Percentiles rank a stretch among this genome's conserved stretches.
phyloP scores from a whole-genome alignment of 1,140 invertebrate genomes.

The Cepaea nemoralis region DNA sequence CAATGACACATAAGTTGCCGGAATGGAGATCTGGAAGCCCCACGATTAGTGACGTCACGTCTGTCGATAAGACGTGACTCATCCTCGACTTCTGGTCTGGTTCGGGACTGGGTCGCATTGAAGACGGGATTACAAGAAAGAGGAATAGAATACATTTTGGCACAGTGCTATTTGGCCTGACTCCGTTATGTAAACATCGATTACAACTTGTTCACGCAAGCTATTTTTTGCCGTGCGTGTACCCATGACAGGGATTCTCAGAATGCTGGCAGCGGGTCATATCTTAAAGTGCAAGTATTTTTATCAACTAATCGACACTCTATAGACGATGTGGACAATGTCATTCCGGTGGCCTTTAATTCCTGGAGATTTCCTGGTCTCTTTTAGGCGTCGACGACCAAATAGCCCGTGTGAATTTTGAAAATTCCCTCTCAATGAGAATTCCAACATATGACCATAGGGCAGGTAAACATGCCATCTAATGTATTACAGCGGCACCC shows the following conservation, averaged over 20 bases:
- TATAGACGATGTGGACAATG: too few species aligned
- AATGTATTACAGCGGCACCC: too few species aligned
- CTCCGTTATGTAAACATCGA: not conserved
- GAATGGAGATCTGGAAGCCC: not conserved
- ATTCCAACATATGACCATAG: too few species aligned
- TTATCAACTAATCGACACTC: too few species aligned
- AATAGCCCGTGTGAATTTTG: too few species aligned
- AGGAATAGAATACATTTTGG: not conserved
- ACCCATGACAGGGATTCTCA: not conserved
- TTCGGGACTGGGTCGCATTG: not conserved
- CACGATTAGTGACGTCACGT: not conserved
- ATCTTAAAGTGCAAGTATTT: too few species aligned
- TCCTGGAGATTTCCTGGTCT: too few species aligned
- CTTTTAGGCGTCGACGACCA: too few species aligned
- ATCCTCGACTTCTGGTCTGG: not conserved
- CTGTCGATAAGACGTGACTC: not conserved
- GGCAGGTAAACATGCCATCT: too few species aligned
- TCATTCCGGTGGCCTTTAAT: too few species aligned
- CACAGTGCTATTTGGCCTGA: not conserved
- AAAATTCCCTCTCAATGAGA: too few species aligned
- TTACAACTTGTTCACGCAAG: not conserved
- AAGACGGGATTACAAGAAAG: not conserved
- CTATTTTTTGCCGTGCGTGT: not conserved
- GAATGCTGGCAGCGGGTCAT: too few species aligned
- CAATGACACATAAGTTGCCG: not conserved